These are phyloP conservation scores for Poeciliopsis turrubarensis DNA, from an alignment of 2,113 vertebrate species.

Conservation along the genomic window DNA sequence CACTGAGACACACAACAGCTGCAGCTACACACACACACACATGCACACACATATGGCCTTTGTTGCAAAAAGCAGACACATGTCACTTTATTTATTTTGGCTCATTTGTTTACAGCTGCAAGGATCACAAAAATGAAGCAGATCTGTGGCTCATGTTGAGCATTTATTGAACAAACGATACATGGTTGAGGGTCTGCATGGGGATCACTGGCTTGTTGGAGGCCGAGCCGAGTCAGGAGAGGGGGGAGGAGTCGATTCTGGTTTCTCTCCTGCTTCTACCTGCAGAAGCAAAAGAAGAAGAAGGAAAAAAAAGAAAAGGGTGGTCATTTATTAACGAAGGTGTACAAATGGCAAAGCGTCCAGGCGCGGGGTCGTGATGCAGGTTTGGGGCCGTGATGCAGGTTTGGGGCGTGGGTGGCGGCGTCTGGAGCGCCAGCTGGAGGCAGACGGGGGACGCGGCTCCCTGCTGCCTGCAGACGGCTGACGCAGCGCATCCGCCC, in stretches of 20 bases:
- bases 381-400: conserved; percentile 14
- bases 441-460: conserved; percentile 51
- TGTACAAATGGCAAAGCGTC: neutral
- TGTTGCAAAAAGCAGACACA: conserved; percentile 57
- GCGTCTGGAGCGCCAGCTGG: conserved; percentile 61
- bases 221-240: conserved; percentile 14
- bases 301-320: neutral
- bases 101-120: conserved; percentile 6
- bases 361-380: conserved; percentile 13
- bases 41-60: conserved; percentile 41
- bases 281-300: conserved; percentile 23
- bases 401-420: conserved; percentile 43
- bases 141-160: conserved; percentile 14
- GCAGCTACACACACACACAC: conserved; percentile 48
- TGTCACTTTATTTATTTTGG: neutral
- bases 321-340: neutral
- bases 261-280: conserved; percentile 47
- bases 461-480: conserved; percentile 49
- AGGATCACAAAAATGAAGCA: neutral
- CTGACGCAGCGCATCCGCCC: conserved; percentile 26
- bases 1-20: conserved; percentile 70
- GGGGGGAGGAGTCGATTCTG: conserved; percentile 30
- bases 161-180: conserved; percentile 63
- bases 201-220: conserved; percentile 36
- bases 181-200: neutral